Evolutionary conservation across 2,888 invertebrate species (phyloP), one percentile per base, ranked within the genome.

Genomic region (Stenodera caucasica): DNA sequence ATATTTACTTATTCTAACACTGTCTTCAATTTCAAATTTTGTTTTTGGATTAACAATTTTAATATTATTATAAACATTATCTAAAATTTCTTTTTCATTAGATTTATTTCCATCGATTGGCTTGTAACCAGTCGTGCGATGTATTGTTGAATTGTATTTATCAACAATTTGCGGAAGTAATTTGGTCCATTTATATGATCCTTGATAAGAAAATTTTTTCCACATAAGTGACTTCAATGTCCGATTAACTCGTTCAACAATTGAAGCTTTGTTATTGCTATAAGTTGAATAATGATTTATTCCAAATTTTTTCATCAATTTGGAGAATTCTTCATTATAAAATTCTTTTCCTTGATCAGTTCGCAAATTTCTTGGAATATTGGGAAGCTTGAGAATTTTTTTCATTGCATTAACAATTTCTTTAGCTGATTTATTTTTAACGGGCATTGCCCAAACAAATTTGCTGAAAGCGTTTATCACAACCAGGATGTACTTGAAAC

Each of bases 381-480:
- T 40, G 2, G 37, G 40, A 15, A 40, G 6, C 11, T 33, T 30
- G 8, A 53, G 33, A 21, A 58, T 53, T 26, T 40, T 49, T 15
- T 54, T 30, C 33, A 51, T 53, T 29, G 58, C 61, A 2, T n/a
- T 49, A 37, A 65, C 64, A 11, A 73, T 65, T 57, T 71, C 69
- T 53, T 67, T 58, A 18, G 60, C 72, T 50, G 52, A 70, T 68
- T 74, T 76, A 9, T 55, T 66, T 65, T 76, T 75, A 8, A 74
- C 40, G 0, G 75, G 72, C 30, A 66, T 51, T 32, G 67, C 71
- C 73, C 73, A 78, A 1, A 74, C 73, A 68, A 66, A 78, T 69
- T 78, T 77, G 2, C 37, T 75, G 75, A 66, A 76, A 75, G 66
- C 65, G 64, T 77, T 73, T 33, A 75, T 77, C 23, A 75, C 65